Percentiles rank a stretch among this genome's conserved stretches.
These are phyloP conservation scores for Sula dactylatra DNA, from an alignment of 2,113 vertebrate species.

Conservation along the genomic window DNA sequence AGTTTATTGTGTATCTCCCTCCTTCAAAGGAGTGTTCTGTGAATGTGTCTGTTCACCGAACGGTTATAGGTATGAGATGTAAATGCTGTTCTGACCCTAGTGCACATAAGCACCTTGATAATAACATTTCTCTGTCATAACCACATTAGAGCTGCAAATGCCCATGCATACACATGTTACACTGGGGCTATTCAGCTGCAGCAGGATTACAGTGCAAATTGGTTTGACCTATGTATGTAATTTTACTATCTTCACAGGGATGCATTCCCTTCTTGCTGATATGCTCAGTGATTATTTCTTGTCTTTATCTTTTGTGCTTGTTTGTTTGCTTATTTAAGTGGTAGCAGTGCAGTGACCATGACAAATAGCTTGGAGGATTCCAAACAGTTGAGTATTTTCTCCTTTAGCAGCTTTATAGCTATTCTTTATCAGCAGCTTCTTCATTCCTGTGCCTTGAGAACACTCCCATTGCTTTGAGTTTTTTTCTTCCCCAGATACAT, in stretches of 20 bases:
- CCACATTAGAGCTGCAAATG: background rate
- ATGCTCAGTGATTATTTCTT: slow-evolving; percentile 3
- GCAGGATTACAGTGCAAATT: slow-evolving; percentile 38
- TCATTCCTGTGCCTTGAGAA: background rate
- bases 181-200: background rate
- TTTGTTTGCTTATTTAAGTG: slow-evolving; percentile 58
- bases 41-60: background rate
- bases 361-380: slow-evolving; percentile 16
- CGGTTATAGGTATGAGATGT: background rate
- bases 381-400: background rate
- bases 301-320: slow-evolving; percentile 42
- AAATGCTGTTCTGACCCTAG: background rate
- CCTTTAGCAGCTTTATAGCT: background rate
- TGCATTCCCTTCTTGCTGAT: slow-evolving; percentile 1
- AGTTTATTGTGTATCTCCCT: background rate
- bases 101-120: background rate
- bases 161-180: background rate
- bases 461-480: background rate
- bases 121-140: background rate
- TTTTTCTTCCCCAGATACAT: background rate
- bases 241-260: slow-evolving; percentile 31
- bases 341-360: slow-evolving; percentile 45
- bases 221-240: background rate
- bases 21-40: background rate
- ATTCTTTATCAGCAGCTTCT: background rate